A percentile compares a stretch with the other conserved stretches of the same genome.
phyloP scores from a whole-genome alignment of 2,113 vertebrate species.

The Pelodiscus sinensis region DNA sequence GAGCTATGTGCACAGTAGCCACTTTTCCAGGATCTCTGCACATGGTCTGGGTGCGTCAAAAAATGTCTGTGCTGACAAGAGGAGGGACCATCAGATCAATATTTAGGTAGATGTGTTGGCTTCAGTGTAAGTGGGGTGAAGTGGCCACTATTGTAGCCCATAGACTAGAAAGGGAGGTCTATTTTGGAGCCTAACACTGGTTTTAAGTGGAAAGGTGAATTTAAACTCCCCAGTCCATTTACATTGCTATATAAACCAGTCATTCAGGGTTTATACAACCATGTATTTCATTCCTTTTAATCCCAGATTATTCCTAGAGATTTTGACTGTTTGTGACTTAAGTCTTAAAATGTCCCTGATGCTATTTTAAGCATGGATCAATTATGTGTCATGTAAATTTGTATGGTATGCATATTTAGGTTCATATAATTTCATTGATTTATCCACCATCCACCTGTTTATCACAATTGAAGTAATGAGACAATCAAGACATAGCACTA shows the following conservation, averaged over 20 bases:
- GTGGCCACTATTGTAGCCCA: background rate
- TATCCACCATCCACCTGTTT: background rate
- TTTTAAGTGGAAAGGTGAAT: background rate
- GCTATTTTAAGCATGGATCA: background rate
- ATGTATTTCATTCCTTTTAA: background rate
- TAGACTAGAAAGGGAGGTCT: rapidly evolving
- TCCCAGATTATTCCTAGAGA: background rate
- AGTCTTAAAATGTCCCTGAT: background rate
- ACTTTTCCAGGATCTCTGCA: background rate
- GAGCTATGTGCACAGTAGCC: background rate
- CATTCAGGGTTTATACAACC: background rate
- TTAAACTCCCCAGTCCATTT: background rate
- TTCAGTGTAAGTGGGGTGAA: background rate
- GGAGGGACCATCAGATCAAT: background rate
- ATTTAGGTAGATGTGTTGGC: background rate
- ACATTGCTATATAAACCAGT: background rate
- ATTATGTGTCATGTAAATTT: background rate
- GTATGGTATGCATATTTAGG: background rate
- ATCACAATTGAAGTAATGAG: background rate
- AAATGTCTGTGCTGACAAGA: background rate
- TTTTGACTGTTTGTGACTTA: rapidly evolving
- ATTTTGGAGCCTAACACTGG: background rate
- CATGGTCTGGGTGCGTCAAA: background rate
- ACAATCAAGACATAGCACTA: background rate
- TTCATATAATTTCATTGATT: background rate